These are phyloP conservation scores for Adelges cooleyi DNA, from an alignment of 1,140 invertebrate species.

Conservation along the genomic window DNA sequence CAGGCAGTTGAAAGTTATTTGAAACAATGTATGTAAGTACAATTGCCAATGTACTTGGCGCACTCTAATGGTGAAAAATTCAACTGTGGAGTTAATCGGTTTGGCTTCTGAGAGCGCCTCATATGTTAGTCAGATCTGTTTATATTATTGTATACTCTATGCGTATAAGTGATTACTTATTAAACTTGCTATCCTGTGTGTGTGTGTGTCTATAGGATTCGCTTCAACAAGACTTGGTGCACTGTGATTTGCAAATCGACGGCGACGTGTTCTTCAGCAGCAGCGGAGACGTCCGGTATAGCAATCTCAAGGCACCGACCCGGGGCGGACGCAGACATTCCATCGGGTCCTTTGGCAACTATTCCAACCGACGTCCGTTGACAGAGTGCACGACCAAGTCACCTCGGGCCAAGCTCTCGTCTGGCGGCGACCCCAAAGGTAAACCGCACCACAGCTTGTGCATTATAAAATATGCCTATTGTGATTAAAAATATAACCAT, in stretches of 20 bases:
- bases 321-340: conserved; percentile 3
- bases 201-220: conserved; percentile 16
- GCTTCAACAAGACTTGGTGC: conserved; percentile 12
- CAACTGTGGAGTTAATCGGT: too few relatives aligned
- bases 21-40: too few relatives aligned
- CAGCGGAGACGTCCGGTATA: conserved; percentile 11
- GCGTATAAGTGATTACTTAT: too few relatives aligned
- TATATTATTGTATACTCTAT: too few relatives aligned
- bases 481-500: too few relatives aligned
- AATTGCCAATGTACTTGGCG: too few relatives aligned
- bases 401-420: background rate
- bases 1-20: too few relatives aligned
- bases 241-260: conserved; percentile 3
- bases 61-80: too few relatives aligned
- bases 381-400: conserved; percentile 7
- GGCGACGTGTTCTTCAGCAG: conserved; percentile 26
- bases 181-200: too few relatives aligned
- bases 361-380: conserved; percentile 12
- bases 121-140: too few relatives aligned
- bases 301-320: background rate
- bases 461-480: too few relatives aligned
- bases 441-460: background rate
- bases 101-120: too few relatives aligned
- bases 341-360: conserved; percentile 10
- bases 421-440: background rate